Evolutionary conservation across 2,113 vertebrate species (phyloP).

Genomic region (Acinonyx jubatus): DNA sequence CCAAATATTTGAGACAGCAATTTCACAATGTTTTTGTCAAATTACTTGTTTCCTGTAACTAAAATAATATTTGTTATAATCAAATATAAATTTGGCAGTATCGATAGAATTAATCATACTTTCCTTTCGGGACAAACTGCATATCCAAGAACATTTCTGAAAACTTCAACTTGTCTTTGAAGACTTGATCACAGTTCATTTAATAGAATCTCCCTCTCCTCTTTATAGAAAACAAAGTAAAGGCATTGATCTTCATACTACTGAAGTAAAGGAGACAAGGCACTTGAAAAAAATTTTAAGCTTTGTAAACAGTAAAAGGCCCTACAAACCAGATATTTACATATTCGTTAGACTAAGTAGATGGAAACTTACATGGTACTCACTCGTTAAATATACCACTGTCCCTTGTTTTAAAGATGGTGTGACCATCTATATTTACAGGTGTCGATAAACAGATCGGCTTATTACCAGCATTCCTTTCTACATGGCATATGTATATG

Average conservation of each 20-base stretch:
- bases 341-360: conserved; percentile 18
- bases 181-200: conserved; percentile 17
- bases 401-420: background rate
- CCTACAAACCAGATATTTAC: background rate
- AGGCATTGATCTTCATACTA: background rate
- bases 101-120: background rate
- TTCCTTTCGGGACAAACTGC: background rate
- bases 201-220: background rate
- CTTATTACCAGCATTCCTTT: conserved; percentile 28
- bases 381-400: background rate
- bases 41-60: background rate
- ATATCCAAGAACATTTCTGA: conserved; percentile 34
- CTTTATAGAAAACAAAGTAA: conserved; percentile 4
- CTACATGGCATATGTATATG: background rate
- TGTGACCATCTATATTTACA: conserved; percentile 1
- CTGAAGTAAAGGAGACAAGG: background rate
- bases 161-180: conserved; percentile 26
- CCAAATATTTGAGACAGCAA: conserved; percentile 11
- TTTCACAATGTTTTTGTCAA: conserved; percentile 33
- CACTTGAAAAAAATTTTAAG: background rate
- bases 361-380: background rate
- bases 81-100: conserved; percentile 9
- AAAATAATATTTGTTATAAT: conserved; percentile 26
- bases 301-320: background rate
- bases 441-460: background rate